A percentile compares a stretch with the other conserved stretches of the same genome.
Evolutionary conservation across 2,113 vertebrate species (phyloP).

Genomic region (Cariama cristata): DNA sequence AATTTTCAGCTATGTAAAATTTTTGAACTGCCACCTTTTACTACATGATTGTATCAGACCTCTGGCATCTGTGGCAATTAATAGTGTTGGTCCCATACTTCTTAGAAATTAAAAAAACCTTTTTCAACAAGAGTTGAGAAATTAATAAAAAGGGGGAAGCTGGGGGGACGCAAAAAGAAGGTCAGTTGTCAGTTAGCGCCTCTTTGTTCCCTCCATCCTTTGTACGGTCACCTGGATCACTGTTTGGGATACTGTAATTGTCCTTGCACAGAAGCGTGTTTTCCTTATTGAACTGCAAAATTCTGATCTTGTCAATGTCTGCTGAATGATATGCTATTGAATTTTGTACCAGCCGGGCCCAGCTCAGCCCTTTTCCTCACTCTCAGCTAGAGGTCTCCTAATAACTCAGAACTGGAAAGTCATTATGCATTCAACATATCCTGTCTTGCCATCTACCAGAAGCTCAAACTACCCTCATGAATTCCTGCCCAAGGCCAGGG

Average conservation of each 20-base stretch:
- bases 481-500: neutral
- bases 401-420: neutral
- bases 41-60: neutral
- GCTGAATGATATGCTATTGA: neutral
- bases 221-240: neutral
- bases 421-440: neutral
- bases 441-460: neutral
- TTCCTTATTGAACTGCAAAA: neutral
- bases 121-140: neutral
- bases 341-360: neutral
- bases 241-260: neutral
- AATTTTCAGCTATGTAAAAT: neutral
- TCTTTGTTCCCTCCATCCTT: neutral
- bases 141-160: fast-evolving
- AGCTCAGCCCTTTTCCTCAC: neutral
- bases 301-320: neutral
- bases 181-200: neutral
- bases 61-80: neutral
- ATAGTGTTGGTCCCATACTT: neutral
- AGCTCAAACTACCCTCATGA: neutral
- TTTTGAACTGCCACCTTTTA: neutral
- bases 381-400: neutral
- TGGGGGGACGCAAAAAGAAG: neutral
- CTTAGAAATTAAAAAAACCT: neutral
- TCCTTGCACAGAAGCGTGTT: neutral